Conservation (phyloP, 2,113 vertebrate species). For the Deroptyus accipitrinus region DNA sequence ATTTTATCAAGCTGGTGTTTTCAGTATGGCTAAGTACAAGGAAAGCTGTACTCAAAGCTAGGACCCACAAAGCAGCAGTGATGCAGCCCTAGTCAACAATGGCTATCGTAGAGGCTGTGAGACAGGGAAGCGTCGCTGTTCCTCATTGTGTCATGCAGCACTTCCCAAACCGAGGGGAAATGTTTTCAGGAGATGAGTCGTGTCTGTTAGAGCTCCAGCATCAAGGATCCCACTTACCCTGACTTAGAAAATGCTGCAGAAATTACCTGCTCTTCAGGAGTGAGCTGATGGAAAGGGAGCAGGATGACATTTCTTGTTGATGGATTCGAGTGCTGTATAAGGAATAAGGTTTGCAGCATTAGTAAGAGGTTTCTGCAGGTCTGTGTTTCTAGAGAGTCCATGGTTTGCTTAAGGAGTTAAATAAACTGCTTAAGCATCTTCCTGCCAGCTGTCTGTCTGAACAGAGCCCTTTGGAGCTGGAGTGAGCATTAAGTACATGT, state of each 20-base stretch:
- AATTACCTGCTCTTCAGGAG: background rate
- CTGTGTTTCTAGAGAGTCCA: fast-evolving
- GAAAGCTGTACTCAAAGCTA: background rate
- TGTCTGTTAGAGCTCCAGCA: background rate
- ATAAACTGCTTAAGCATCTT: background rate
- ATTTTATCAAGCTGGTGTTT: background rate
- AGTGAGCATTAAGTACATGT: background rate
- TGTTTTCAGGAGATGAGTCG: background rate
- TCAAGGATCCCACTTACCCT: background rate
- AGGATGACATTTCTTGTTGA: background rate
- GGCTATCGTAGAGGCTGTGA: background rate
- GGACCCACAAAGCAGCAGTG: background rate
- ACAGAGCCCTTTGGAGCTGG: background rate
- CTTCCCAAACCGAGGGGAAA: background rate
- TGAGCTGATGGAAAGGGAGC: background rate
- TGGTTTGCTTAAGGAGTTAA: background rate
- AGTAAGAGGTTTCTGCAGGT: background rate
- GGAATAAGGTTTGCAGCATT: background rate
- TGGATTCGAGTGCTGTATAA: background rate
- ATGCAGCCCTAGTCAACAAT: background rate
- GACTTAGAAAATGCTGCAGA: background rate
- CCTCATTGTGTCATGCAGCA: background rate
- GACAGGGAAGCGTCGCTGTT: background rate
- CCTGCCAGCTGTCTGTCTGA: background rate
- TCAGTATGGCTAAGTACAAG: background rate